Base-by-base conservation (phyloP, 1,140 invertebrate species). In the Hypsibius dujardini region DNA sequence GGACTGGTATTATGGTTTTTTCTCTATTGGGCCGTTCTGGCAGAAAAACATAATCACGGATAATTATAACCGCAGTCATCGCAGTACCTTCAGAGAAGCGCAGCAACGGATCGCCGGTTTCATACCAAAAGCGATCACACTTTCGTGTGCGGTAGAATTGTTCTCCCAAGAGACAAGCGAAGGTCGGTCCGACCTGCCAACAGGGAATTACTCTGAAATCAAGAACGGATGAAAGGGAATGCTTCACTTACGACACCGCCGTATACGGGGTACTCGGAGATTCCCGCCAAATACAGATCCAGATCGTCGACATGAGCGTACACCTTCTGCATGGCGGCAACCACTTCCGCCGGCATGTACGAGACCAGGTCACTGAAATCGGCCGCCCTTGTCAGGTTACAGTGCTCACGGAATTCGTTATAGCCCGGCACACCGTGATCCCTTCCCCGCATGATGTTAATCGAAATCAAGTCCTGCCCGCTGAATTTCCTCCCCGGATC, bases 101-200 rank as follows among this genome's bases (percentile, higher is more conserved):
- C 0, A 90, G 84, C 40, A 85, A 85, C 0, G 87, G 83, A 77
- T 93, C 88, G 73, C 87, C 86, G 71, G 90, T 94, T 81, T 95
- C 92, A 77, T 93, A 95, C 90, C 91, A 95, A 80, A 90, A 95
- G 72, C 92, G 82, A 82, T 95, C 92, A 77, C 92, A 95, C 77
- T 91, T 91, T 80, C 76, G 76, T 84, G 88, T 59, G 80, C 82
- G 40, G 82, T 84, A 74, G 74, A 84, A 85, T 73, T 85, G 84
- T 72, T 78, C 79, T 0, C 80, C 84, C 59, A 85, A 79, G 42
- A 85, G 78, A 74, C 83, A 84, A 12, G 81, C 82, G 74, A 85
- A 84, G 1, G 83, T 84, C 1, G 84, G 83, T 28, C 84, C 83
- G 1, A 84, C 70, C 74, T 75, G n/a, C 47, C 70, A 14, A 42